Conservation (phyloP, 2,888 invertebrate genomes). For the Lordiphosa fenestrarum region DNA sequence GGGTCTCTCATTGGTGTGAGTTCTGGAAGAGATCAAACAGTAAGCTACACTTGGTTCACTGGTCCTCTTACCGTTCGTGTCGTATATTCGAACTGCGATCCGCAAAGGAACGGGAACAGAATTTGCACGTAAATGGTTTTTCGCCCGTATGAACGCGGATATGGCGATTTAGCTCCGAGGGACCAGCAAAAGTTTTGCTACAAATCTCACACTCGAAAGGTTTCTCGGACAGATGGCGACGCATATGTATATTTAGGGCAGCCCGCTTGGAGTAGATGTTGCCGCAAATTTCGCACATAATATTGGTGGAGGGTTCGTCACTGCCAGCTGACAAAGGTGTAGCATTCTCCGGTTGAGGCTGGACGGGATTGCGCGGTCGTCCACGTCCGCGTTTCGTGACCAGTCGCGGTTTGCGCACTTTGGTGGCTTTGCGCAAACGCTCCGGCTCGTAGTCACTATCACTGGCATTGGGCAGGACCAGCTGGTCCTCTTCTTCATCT, state of each 20-base stretch:
- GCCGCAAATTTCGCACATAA: slow-evolving; percentile 79
- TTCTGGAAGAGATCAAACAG: slow-evolving; percentile 47
- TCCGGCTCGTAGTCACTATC: slow-evolving; percentile 68
- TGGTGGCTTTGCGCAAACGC: slow-evolving; percentile 51
- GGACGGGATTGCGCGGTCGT: slow-evolving; percentile 43
- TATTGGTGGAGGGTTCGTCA: slow-evolving; percentile 59
- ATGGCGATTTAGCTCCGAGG: slow-evolving; percentile 78
- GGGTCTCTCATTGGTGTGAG: slow-evolving; percentile 80
- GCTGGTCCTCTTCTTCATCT: slow-evolving; percentile 37
- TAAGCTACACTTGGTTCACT: not conserved
- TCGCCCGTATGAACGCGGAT: slow-evolving; percentile 80
- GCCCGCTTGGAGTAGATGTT: slow-evolving; percentile 78
- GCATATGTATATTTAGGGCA: slow-evolving; percentile 79
- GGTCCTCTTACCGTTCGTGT: slow-evolving; percentile 76
- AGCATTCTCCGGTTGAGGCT: slow-evolving; percentile 11
- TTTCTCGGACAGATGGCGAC: slow-evolving; percentile 78
- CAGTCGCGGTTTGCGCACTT: slow-evolving; percentile 42
- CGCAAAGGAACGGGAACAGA: slow-evolving; percentile 78
- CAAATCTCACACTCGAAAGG: slow-evolving; percentile 79
- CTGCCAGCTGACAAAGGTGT: slow-evolving; percentile 19
- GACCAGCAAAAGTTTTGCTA: slow-evolving; percentile 77
- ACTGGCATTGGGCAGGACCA: slow-evolving; percentile 41
- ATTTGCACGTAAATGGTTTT: slow-evolving; percentile 79
- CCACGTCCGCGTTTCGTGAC: slow-evolving; percentile 55
- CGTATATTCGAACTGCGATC: slow-evolving; percentile 80